Evolutionary conservation across 2,888 invertebrate genomes (phyloP).

Genomic region (Fragum fragum): DNA sequence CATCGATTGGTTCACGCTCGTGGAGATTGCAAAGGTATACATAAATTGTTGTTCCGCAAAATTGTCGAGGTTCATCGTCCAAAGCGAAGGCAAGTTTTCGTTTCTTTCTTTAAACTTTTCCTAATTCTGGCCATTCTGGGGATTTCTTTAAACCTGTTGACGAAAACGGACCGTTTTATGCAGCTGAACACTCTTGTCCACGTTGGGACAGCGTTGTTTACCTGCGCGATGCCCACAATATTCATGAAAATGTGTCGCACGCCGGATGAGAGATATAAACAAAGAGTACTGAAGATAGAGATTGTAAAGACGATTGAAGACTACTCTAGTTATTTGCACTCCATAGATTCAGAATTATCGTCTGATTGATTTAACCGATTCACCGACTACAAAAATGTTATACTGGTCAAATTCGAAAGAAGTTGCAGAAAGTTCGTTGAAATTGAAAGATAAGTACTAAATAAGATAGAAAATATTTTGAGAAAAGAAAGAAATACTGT

Average conservation of each 20-base stretch:
- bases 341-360: not conserved
- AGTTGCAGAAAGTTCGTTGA: no score
- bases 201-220: slow-evolving; percentile 64
- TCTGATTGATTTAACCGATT: slow-evolving; percentile 12
- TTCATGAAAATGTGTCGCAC: slow-evolving; percentile 49
- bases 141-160: slow-evolving; percentile 56
- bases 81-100: slow-evolving; percentile 56
- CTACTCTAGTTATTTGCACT: not conserved
- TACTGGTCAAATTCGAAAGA: no score
- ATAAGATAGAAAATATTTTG: no score
- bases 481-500: no score
- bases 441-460: no score
- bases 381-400: no score
- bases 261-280: slow-evolving; percentile 6
- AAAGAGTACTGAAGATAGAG: slow-evolving; percentile 3
- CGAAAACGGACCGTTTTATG: slow-evolving; percentile 52
- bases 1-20: not conserved
- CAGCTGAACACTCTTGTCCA: slow-evolving; percentile 64
- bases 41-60: slow-evolving; percentile 48
- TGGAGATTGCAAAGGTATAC: slow-evolving; percentile 19
- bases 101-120: slow-evolving; percentile 53
- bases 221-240: slow-evolving; percentile 67
- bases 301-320: not conserved
- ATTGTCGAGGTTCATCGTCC: slow-evolving; percentile 60
- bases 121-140: slow-evolving; percentile 55